Conservation (phyloP, 1,140 invertebrate species). For the Anastrepha obliqua region DNA sequence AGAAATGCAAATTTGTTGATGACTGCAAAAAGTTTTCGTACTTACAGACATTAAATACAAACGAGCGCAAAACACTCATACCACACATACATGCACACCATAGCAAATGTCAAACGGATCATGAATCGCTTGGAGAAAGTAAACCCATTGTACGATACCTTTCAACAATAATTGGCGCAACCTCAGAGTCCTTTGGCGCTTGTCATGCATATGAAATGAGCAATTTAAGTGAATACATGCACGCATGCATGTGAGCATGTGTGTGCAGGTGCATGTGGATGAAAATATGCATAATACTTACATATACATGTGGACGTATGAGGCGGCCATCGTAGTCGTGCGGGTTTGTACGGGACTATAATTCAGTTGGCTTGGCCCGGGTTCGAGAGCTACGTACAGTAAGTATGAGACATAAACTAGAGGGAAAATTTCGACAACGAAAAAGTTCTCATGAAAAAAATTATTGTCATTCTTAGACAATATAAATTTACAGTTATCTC, state of each 20-base stretch:
- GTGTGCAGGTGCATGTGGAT: background rate
- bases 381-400: too few relatives aligned
- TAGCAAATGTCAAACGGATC: slow-evolving; percentile 30
- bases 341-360: too few relatives aligned
- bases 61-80: too few relatives aligned
- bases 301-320: background rate
- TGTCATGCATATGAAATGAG: slow-evolving; percentile 35
- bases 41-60: too few relatives aligned
- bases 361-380: too few relatives aligned
- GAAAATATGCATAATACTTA: background rate
- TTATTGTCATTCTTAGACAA: too few relatives aligned
- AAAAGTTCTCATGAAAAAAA: too few relatives aligned
- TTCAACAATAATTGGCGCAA: slow-evolving; percentile 51
- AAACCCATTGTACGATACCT: slow-evolving; percentile 52
- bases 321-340: too few relatives aligned
- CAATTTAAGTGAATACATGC: background rate
- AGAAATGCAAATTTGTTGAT: slow-evolving; percentile 58
- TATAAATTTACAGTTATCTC: too few relatives aligned
- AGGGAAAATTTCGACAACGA: too few relatives aligned
- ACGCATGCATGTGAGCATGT: background rate
- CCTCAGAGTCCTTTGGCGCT: slow-evolving; percentile 12
- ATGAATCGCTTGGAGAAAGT: slow-evolving; percentile 26
- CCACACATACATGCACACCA: background rate
- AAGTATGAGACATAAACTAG: too few relatives aligned
- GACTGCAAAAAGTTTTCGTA: slow-evolving; percentile 51